Evolutionary conservation across 2,797 vertebrate species (phyloP).

Genomic region (Acipenser transmontanus): DNA sequence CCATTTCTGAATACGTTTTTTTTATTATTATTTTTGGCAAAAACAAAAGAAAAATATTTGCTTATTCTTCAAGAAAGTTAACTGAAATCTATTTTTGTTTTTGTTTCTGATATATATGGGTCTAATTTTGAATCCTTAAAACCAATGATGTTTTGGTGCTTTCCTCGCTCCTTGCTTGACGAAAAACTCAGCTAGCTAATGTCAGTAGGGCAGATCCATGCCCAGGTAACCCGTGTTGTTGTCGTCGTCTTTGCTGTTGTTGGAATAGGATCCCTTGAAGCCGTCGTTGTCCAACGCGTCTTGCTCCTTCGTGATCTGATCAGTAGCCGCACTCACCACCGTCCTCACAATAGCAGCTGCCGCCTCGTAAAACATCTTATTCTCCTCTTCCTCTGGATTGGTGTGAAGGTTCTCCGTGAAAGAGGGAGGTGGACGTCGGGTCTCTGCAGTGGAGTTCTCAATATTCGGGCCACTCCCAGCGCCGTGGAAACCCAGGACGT

Average conservation of each 20-base stretch:
- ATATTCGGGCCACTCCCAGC: too few relatives aligned
- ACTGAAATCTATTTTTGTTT: constrained; percentile 20
- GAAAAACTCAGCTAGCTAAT: constrained; percentile 16
- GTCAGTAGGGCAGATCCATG: constrained; percentile 26
- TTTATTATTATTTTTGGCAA: too few relatives aligned
- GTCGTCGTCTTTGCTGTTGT: constrained; percentile 18
- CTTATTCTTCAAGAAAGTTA: neutral
- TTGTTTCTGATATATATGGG: neutral
- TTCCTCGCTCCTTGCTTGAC: constrained; percentile 2
- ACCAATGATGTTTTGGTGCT: neutral
- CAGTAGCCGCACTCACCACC: constrained; percentile 53
- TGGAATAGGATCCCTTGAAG: constrained; percentile 36
- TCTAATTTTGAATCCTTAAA: constrained; percentile 2
- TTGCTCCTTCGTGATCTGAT: constrained; percentile 61
- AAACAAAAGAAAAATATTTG: constrained; percentile 8
- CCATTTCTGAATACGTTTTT: too few relatives aligned
- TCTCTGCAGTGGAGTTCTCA: too few relatives aligned
- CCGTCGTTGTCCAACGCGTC: constrained; percentile 31
- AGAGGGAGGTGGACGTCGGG: too few relatives aligned
- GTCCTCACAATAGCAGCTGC: constrained; percentile 59
- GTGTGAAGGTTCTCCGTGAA: neutral
- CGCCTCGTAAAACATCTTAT: constrained; percentile 51
- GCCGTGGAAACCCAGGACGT: fast-evolving
- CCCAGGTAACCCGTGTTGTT: constrained; percentile 18
- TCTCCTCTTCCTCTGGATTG: constrained; percentile 42